Conservation (phyloP, 2,113 vertebrate genomes). For the human region DNA sequence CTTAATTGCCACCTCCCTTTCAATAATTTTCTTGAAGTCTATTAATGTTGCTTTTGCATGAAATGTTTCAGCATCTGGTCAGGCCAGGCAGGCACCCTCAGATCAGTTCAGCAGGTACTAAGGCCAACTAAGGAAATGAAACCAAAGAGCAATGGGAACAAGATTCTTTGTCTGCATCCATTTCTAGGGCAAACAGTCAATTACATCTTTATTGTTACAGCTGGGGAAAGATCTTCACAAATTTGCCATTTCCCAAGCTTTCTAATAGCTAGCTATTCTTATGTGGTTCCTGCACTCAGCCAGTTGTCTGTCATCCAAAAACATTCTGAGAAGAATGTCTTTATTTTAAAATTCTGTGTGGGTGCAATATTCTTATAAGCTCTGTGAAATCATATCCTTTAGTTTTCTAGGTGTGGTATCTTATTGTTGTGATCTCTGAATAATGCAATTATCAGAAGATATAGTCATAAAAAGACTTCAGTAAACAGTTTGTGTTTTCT, state of each 20-base stretch:
- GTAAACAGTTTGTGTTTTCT: background rate
- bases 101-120: background rate
- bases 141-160: background rate
- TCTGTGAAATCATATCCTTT: background rate
- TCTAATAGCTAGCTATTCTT: background rate
- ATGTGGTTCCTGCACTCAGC: background rate
- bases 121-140: background rate
- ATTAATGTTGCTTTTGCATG: background rate
- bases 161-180: background rate
- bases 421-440: background rate
- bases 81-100: background rate
- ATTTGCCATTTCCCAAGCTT: background rate
- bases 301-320: background rate
- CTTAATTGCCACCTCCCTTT: background rate
- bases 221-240: background rate
- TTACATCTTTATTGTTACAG: background rate
- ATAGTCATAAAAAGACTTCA: background rate
- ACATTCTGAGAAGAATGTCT: background rate
- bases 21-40: background rate
- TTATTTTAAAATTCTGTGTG: background rate
- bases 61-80: background rate
- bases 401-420: background rate
- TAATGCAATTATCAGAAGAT: background rate
- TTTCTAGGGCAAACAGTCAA: background rate
- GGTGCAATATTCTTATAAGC: slow-evolving; percentile 23